Percentiles rank a stretch among this genome's conserved stretches.
phyloP scores from a whole-genome alignment of 2,113 vertebrate species.

The Guaruba guarouba region DNA sequence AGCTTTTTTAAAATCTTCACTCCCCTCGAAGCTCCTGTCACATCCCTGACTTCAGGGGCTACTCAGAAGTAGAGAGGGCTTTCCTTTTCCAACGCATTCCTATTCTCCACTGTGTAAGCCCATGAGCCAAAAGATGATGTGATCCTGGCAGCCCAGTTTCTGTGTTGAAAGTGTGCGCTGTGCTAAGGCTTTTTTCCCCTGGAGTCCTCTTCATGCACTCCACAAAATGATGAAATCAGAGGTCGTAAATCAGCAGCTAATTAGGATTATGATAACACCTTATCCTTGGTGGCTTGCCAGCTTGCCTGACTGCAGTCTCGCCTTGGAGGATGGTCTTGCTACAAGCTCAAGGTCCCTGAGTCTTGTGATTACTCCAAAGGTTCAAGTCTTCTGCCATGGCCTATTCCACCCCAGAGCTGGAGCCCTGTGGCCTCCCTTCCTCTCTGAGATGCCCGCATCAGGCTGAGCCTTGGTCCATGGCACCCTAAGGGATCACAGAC shows the following conservation, averaged over 20 bases:
- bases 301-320: neutral
- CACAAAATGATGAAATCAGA: neutral
- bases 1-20: neutral
- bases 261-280: constrained; percentile 40
- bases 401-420: accelerated
- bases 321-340: neutral
- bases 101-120: neutral
- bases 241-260: constrained; percentile 39
- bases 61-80: neutral
- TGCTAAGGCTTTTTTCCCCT: neutral
- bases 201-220: neutral
- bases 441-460: neutral
- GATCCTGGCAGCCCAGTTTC: constrained; percentile 31
- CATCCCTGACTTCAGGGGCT: neutral
- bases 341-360: neutral
- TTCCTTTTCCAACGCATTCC: constrained; percentile 53
- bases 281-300: neutral
- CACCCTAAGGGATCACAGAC: neutral
- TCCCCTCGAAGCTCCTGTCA: neutral
- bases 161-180: constrained; percentile 18
- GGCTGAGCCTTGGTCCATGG: neutral
- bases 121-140: constrained; percentile 30
- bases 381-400: neutral
- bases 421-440: neutral
- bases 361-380: neutral